Evolutionary conservation across 2,888 invertebrate species (phyloP).

Genomic region (Mycogona germanica): DNA sequence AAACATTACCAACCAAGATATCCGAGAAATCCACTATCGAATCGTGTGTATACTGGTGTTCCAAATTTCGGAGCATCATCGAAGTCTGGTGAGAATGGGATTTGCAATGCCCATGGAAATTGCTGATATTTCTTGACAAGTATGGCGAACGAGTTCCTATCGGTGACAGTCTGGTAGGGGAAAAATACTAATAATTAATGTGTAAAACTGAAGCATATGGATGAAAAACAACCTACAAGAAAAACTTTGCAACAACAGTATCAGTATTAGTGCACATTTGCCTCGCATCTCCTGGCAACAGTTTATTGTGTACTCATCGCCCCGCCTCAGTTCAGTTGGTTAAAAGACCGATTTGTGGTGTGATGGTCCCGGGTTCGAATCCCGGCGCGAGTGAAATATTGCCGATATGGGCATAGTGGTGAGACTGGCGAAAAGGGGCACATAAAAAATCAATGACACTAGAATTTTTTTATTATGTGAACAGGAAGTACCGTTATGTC

Average conservation of each 20-base stretch:
- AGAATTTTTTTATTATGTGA: no score
- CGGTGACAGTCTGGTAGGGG: neutral
- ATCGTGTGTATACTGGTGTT: neutral
- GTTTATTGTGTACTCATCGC: no score
- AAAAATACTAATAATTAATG: neutral
- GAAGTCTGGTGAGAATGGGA: neutral
- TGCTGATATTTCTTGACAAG: constrained; percentile 7
- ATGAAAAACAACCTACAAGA: no score
- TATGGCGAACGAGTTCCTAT: neutral
- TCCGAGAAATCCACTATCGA: neutral
- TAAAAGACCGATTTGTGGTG: no score
- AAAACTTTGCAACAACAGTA: no score
- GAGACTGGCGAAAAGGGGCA: neutral
- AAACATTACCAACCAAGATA: constrained; percentile 6
- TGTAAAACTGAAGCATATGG: no score
- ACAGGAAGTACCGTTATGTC: constrained; percentile 9
- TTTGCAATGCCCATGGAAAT: neutral
- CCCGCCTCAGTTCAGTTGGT: no score
- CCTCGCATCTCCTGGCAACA: no score
- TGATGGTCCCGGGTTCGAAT: no score
- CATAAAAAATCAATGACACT: neutral
- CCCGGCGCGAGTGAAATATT: no score
- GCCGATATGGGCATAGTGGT: no score
- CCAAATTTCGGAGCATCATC: constrained; percentile 10
- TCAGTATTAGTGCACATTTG: no score